phyloP scores from a whole-genome alignment of 1,140 invertebrate species.

The Diorhabda carinulata region DNA sequence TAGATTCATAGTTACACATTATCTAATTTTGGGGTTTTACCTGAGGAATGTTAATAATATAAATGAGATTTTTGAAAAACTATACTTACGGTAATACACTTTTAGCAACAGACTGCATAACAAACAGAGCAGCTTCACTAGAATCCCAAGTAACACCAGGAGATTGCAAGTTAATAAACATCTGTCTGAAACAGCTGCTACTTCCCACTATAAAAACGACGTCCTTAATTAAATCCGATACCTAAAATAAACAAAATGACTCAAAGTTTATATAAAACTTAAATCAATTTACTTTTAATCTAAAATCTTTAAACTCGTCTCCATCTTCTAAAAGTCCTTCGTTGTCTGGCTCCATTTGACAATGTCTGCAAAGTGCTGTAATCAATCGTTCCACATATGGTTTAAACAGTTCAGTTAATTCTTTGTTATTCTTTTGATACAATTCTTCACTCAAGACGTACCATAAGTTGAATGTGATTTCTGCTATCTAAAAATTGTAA shows the following conservation, averaged over 20 bases:
- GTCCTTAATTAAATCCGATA: slow-evolving; percentile 92
- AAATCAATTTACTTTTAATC: slow-evolving; percentile 61
- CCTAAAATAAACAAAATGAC: not conserved
- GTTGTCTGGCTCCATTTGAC: slow-evolving; percentile 87
- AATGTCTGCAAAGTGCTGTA: slow-evolving; percentile 76
- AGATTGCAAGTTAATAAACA: slow-evolving; percentile 71
- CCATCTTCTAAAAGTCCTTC: slow-evolving; percentile 85
- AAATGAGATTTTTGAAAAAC: not conserved
- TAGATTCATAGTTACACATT: too few relatives aligned
- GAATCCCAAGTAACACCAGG: slow-evolving; percentile 80
- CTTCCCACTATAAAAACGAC: slow-evolving; percentile 97
- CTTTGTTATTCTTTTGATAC: slow-evolving; percentile 80
- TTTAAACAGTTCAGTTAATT: slow-evolving; percentile 74
- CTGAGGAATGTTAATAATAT: not conserved
- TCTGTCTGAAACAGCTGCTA: slow-evolving; percentile 85
- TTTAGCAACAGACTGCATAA: slow-evolving; percentile 94
- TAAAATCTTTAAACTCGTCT: slow-evolving; percentile 84
- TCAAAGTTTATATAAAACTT: not conserved
- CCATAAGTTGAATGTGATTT: slow-evolving; percentile 97
- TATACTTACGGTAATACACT: slow-evolving; percentile 89
- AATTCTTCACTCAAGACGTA: slow-evolving; percentile 91
- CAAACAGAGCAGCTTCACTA: slow-evolving; percentile 90
- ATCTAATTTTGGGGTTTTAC: too few relatives aligned
- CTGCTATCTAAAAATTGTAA: slow-evolving; percentile 58
- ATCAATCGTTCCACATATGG: slow-evolving; percentile 90